phyloP scores from a whole-genome alignment of 2,797 vertebrate genomes.

The Typhlichthys eigenmanni region DNA sequence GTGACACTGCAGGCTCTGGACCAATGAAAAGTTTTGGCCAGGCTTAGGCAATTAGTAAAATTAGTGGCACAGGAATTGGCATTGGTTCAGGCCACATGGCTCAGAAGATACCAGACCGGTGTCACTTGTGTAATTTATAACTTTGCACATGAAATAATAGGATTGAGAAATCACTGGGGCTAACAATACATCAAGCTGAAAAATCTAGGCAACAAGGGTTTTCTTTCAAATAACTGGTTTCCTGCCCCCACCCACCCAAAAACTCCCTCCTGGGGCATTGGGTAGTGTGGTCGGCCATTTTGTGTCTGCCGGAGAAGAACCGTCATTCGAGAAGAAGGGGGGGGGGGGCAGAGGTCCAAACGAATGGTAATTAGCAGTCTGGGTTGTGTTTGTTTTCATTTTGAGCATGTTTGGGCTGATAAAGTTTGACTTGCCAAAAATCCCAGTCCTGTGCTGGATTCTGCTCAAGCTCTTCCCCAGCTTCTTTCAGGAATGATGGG shows the following conservation, averaged over 20 bases:
- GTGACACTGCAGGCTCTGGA: constrained; percentile 80
- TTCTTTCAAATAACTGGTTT: constrained; percentile 55
- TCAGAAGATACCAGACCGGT: constrained; percentile 81
- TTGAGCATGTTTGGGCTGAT: constrained; percentile 81
- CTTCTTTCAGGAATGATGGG: constrained; percentile 76
- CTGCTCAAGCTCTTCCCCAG: constrained; percentile 77
- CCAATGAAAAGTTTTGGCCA: constrained; percentile 82
- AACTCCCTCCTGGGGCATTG: constrained; percentile 33
- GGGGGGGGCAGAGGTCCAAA: constrained; percentile 72
- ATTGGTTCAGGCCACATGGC: constrained; percentile 83
- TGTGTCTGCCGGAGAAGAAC: constrained; percentile 63
- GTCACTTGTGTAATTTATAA: constrained; percentile 82
- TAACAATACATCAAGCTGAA: constrained; percentile 66
- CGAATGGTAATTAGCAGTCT: constrained; percentile 80
- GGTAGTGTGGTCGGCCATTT: constrained; percentile 65
- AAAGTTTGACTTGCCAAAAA: constrained; percentile 84
- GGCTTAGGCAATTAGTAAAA: constrained; percentile 86
- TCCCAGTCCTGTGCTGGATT: constrained; percentile 71
- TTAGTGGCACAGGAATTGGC: constrained; percentile 85
- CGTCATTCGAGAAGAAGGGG: neutral
- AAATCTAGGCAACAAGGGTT: constrained; percentile 66
- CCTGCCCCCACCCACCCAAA: constrained; percentile 38
- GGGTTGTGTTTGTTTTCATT: constrained; percentile 84
- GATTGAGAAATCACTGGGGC: constrained; percentile 78
- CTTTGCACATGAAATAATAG: constrained; percentile 80